These are phyloP conservation scores for Ormyrus pomaceus DNA, from an alignment of 2,888 invertebrate genomes.

Conservation along the genomic window DNA sequence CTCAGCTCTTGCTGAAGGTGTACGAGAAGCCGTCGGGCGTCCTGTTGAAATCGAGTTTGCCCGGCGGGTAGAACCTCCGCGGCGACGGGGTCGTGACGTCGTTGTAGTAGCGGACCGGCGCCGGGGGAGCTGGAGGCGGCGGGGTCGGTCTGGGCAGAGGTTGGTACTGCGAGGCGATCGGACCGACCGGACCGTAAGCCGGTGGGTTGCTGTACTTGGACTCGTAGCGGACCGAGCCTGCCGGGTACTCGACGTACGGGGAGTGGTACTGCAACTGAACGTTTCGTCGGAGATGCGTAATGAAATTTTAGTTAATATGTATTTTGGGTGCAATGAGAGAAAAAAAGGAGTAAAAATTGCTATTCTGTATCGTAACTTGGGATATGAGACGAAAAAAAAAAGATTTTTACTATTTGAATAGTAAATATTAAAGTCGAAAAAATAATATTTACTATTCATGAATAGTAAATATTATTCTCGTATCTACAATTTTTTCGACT, in stretches of 20 bases:
- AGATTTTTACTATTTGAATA: no score
- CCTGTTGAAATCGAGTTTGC: slow-evolving; percentile 89
- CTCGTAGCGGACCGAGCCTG: background rate
- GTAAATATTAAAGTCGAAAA: no score
- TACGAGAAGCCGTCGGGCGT: slow-evolving; percentile 93
- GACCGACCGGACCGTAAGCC: slow-evolving; percentile 61
- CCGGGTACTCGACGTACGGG: slow-evolving; percentile 43
- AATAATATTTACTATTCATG: no score
- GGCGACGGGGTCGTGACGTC: slow-evolving; percentile 83
- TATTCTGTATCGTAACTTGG: no score
- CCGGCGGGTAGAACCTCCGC: slow-evolving; percentile 88
- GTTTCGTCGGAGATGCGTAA: background rate
- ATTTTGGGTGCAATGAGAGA: no score
- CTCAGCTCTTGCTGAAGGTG: slow-evolving; percentile 84
- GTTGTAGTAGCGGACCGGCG: slow-evolving; percentile 77
- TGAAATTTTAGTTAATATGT: no score
- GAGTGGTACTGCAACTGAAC: slow-evolving; percentile 41
- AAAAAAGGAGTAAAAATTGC: no score
- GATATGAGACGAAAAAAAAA: no score
- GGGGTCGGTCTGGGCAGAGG: slow-evolving; percentile 65
- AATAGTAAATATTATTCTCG: no score
- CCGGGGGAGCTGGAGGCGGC: slow-evolving; percentile 69
- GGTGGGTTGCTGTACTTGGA: background rate
- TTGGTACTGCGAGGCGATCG: slow-evolving; percentile 18
- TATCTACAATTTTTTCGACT: no score